Evolutionary conservation across 1,140 invertebrate species (phyloP).

Genomic region (Magallana gigas): DNA sequence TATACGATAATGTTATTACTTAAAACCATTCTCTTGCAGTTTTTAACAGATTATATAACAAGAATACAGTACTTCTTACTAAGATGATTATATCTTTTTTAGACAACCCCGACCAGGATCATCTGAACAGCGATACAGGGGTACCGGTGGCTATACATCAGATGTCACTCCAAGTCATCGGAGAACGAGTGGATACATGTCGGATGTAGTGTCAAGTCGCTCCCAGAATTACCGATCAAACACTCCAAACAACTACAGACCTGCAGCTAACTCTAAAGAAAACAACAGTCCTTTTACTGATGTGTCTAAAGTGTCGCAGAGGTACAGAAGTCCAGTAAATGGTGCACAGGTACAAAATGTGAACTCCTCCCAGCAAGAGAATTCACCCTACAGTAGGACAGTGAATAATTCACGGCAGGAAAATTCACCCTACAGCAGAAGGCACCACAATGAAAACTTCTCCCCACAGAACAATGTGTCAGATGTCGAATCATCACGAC

Average conservation of each 20-base stretch:
- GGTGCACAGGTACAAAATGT: neutral
- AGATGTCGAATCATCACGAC: neutral
- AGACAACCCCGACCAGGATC: slow-evolving; percentile 17
- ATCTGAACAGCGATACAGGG: neutral
- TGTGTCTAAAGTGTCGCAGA: slow-evolving; percentile 6
- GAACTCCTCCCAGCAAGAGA: neutral
- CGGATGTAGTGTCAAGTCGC: slow-evolving; percentile 3
- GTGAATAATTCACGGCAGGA: neutral
- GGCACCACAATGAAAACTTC: neutral
- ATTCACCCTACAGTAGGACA: neutral
- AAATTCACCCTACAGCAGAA: neutral
- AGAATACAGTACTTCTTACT: too few species aligned
- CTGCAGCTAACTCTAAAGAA: neutral
- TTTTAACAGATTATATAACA: too few species aligned
- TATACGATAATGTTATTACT: too few species aligned
- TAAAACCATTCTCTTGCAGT: too few species aligned
- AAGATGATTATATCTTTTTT: neutral
- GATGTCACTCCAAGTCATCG: neutral
- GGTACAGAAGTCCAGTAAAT: neutral
- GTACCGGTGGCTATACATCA: neutral
- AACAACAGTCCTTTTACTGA: neutral
- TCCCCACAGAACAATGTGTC: neutral
- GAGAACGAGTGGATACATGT: slow-evolving; percentile 17
- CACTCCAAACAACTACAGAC: slow-evolving; percentile 3
- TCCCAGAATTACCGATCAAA: slow-evolving; percentile 29